These are phyloP conservation scores for Macropodus opercularis DNA, from an alignment of 2,797 vertebrate genomes.

Conservation along the genomic window DNA sequence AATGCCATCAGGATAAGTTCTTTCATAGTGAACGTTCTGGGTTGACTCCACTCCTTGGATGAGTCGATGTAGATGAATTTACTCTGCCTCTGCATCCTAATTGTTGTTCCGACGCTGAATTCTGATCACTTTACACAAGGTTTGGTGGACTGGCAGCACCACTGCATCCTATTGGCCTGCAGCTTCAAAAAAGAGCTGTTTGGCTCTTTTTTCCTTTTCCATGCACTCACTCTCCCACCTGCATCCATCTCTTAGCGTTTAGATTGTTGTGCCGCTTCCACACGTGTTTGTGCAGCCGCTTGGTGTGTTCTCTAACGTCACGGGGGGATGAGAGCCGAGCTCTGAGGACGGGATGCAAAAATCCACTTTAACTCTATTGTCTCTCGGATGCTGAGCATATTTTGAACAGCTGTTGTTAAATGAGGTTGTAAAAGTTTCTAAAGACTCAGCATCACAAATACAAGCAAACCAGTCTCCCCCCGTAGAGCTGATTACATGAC, in stretches of 20 bases:
- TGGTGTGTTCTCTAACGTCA: not conserved
- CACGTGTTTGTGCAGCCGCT: not conserved
- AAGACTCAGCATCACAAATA: conserved; percentile 18
- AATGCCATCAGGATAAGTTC: not conserved
- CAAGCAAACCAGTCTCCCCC: conserved; percentile 20
- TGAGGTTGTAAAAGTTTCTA: conserved; percentile 11
- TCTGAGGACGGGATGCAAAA: not conserved
- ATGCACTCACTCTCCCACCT: conserved; percentile 19
- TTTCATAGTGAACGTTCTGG: conserved; percentile 28
- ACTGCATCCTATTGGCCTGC: conserved; percentile 10
- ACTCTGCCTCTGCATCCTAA: conserved; percentile 23
- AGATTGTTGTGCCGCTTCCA: not conserved
- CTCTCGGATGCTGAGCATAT: not conserved
- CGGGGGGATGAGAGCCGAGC: not conserved
- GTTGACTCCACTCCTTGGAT: conserved; percentile 13
- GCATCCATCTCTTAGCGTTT: conserved; percentile 9
- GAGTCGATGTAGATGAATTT: conserved; percentile 37
- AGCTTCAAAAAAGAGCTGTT: conserved; percentile 5
- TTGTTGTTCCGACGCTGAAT: conserved; percentile 39
- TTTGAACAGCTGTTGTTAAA: conserved; percentile 3
- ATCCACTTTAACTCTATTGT: not conserved
- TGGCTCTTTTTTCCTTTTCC: conserved; percentile 8
- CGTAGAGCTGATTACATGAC: conserved; percentile 50
- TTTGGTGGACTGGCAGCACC: conserved; percentile 8
- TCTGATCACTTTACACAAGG: conserved; percentile 15